phyloP scores from a whole-genome alignment of 2,113 vertebrate genomes.

The Cebidichthys violaceus region DNA sequence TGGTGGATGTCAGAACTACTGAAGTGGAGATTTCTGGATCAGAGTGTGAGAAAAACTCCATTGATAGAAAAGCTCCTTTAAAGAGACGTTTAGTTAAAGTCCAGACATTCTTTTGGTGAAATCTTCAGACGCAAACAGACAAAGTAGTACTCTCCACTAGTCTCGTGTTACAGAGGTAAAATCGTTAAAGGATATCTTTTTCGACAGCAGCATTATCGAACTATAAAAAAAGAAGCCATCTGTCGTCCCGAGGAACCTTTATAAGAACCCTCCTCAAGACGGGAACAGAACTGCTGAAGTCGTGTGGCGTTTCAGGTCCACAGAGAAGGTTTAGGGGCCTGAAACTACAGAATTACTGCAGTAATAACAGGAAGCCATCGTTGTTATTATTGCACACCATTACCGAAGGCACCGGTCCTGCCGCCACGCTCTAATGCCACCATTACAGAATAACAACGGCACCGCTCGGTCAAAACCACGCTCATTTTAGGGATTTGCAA shows the following conservation, averaged over 20 bases:
- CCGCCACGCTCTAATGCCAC: slow-evolving; percentile 59
- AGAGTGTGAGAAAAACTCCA: no score
- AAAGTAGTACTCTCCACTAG: neutral
- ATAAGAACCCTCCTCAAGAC: slow-evolving; percentile 17
- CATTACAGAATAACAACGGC: slow-evolving; percentile 71
- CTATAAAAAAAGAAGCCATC: neutral
- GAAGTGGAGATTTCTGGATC: no score
- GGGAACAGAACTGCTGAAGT: slow-evolving; percentile 3
- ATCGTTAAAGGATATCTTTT: neutral
- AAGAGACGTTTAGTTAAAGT: no score
- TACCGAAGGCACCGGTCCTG: slow-evolving; percentile 58
- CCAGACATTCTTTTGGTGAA: no score
- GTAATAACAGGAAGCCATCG: slow-evolving; percentile 76
- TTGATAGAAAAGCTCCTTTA: no score
- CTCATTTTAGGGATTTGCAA: slow-evolving; percentile 55
- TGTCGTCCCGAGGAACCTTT: neutral
- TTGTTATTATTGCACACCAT: slow-evolving; percentile 72
- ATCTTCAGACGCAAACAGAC: neutral
- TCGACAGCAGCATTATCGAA: neutral
- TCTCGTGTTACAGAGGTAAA: neutral
- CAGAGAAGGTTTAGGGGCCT: slow-evolving; percentile 27
- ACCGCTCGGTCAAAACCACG: slow-evolving; percentile 63
- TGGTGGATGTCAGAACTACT: no score
- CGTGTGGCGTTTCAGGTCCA: slow-evolving; percentile 18
- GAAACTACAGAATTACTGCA: slow-evolving; percentile 40